Evolutionary conservation across 1,140 invertebrate genomes (phyloP).

Genomic region (Pteromalus puparum): DNA sequence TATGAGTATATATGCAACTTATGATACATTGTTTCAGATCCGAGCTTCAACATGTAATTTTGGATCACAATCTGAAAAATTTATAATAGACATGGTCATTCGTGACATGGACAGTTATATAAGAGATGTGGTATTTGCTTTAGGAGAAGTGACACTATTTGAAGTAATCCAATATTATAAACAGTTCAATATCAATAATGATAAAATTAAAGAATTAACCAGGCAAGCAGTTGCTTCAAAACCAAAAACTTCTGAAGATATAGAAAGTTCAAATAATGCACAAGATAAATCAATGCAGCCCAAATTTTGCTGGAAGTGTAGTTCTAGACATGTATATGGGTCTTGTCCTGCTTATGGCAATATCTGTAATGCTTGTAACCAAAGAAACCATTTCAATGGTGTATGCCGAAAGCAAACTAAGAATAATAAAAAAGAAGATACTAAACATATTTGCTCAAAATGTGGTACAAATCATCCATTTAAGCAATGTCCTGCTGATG

Average conservation of each 20-base stretch:
- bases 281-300: not conserved
- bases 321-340: not conserved
- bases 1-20: not conserved
- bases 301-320: constrained; percentile 6
- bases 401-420: not conserved
- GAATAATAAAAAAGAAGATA: not conserved
- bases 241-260: not conserved
- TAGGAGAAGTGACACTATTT: not conserved
- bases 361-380: not conserved
- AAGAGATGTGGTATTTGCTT: not conserved
- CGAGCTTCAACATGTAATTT: constrained; percentile 1
- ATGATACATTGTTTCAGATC: not conserved
- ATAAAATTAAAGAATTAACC: constrained; percentile 4
- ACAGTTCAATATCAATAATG: not conserved
- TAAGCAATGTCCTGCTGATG: not conserved
- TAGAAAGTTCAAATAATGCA: not conserved
- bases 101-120: not conserved
- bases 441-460: not conserved
- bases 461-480: constrained; percentile 6
- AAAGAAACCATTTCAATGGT: not conserved
- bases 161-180: not conserved
- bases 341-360: constrained; percentile 1
- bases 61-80: constrained; percentile 22
- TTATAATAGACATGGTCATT: constrained; percentile 15
- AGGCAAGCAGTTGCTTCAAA: no score